Evolutionary conservation across 2,888 invertebrate species (phyloP).

Genomic region (Keiferia lycopersicella): DNA sequence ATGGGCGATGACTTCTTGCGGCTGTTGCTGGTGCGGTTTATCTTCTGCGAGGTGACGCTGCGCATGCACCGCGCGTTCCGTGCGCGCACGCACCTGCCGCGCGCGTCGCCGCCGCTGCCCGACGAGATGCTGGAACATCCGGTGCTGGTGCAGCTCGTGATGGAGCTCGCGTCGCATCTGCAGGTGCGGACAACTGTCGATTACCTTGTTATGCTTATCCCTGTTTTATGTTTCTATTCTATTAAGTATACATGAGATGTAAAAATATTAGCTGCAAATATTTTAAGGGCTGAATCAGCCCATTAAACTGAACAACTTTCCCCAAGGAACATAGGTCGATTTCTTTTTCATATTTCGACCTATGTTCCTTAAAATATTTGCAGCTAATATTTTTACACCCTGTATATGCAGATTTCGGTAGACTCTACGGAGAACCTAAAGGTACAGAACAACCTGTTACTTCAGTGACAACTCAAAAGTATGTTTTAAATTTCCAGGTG

Average conservation of each 20-base stretch:
- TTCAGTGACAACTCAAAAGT: not conserved
- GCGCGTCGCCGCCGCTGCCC: constrained; percentile 92
- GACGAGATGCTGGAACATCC: constrained; percentile 94
- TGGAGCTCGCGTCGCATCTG: constrained; percentile 91
- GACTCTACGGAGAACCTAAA: too few relatives aligned
- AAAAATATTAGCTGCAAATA: too few relatives aligned
- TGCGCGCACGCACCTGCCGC: constrained; percentile 91
- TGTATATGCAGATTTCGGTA: too few relatives aligned
- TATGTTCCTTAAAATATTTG: too few relatives aligned
- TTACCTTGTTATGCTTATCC: not conserved
- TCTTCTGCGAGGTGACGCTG: constrained; percentile 96
- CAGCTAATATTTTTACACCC: too few relatives aligned
- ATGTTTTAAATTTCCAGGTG: constrained; percentile 16
- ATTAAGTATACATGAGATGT: too few relatives aligned
- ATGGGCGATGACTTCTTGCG: constrained; percentile 97
- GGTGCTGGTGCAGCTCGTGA: constrained; percentile 87
- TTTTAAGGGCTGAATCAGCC: too few relatives aligned
- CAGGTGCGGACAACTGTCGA: constrained; percentile 82
- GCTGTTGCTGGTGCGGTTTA: constrained; percentile 91
- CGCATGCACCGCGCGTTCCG: constrained; percentile 93
- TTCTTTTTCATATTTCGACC: too few relatives aligned
- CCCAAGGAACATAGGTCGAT: too few relatives aligned
- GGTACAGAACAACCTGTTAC: too few relatives aligned
- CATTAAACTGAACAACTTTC: too few relatives aligned
- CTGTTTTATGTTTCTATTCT: not conserved